Evolutionary conservation across 2,113 vertebrate species (phyloP).

Genomic region (Oreochromis spilurus): DNA sequence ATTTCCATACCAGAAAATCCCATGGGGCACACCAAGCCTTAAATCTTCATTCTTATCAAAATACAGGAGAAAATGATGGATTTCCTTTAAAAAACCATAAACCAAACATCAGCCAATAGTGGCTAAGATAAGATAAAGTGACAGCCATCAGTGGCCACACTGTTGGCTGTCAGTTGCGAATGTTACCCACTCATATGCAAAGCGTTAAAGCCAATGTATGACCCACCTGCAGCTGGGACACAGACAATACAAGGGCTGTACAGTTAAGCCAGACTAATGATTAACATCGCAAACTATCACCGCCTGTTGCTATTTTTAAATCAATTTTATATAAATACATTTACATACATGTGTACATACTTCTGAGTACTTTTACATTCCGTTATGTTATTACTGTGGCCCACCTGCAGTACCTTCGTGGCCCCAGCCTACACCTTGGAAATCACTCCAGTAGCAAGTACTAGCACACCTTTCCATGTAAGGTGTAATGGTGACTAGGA

Average conservation of each 20-base stretch:
- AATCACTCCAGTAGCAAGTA: not conserved
- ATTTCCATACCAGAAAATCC: not conserved
- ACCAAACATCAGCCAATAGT: not conserved
- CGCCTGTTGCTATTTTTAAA: not conserved
- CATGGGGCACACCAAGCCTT: not conserved
- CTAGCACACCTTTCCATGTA: not conserved
- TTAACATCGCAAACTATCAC: not conserved
- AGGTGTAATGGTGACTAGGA: not conserved
- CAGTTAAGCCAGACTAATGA: not conserved
- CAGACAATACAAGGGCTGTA: not conserved
- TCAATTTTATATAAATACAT: not conserved
- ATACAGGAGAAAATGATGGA: not conserved
- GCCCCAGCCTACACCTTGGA: not conserved
- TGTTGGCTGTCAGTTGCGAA: not conserved
- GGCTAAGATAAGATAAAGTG: not conserved
- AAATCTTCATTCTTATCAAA: not conserved
- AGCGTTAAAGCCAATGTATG: not conserved
- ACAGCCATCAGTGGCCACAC: not conserved
- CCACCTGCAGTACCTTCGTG: not conserved
- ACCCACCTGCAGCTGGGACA: not conserved
- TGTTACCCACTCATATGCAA: not conserved
- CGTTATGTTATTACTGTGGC: not conserved
- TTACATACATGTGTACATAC: not conserved
- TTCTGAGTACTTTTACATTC: not conserved
- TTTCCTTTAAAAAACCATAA: not conserved